A percentile compares a stretch with the other conserved stretches of the same genome.
phyloP scores from a whole-genome alignment of 2,113 vertebrate species.

The Centropristis striata region DNA sequence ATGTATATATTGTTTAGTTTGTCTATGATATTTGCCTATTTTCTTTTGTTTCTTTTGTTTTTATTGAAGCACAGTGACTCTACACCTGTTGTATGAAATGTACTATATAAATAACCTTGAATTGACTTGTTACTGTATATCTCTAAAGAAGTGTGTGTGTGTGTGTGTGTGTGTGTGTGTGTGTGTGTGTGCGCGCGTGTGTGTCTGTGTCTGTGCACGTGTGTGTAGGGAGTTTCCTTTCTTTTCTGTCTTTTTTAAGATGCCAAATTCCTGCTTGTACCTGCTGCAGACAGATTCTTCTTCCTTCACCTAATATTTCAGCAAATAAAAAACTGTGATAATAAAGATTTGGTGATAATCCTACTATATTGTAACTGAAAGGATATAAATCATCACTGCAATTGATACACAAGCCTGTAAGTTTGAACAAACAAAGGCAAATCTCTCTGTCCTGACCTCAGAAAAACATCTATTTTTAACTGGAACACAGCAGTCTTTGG shows the following conservation, averaged over 20 bases:
- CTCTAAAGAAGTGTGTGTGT: background rate
- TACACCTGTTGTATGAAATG: too few relatives aligned
- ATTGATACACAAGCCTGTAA: background rate
- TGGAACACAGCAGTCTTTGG: conserved; percentile 14
- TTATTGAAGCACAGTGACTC: too few relatives aligned
- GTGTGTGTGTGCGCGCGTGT: too few relatives aligned
- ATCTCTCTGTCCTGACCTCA: background rate
- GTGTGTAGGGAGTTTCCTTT: too few relatives aligned
- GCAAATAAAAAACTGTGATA: background rate
- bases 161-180: too few relatives aligned
- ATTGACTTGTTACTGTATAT: too few relatives aligned
- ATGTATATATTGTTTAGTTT: too few relatives aligned
- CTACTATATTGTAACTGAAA: background rate
- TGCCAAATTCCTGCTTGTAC: background rate
- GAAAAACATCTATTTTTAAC: conserved; percentile 33
- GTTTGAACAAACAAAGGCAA: background rate
- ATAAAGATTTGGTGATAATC: background rate
- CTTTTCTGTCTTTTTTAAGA: background rate
- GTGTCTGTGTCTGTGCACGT: too few relatives aligned
- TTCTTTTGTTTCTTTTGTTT: too few relatives aligned
- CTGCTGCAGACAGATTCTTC: background rate
- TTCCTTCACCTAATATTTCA: background rate
- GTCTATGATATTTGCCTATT: too few relatives aligned
- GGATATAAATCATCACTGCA: background rate
- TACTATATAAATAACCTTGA: too few relatives aligned